phyloP scores from a whole-genome alignment of 2,113 vertebrate species.

The Proteles cristata region DNA sequence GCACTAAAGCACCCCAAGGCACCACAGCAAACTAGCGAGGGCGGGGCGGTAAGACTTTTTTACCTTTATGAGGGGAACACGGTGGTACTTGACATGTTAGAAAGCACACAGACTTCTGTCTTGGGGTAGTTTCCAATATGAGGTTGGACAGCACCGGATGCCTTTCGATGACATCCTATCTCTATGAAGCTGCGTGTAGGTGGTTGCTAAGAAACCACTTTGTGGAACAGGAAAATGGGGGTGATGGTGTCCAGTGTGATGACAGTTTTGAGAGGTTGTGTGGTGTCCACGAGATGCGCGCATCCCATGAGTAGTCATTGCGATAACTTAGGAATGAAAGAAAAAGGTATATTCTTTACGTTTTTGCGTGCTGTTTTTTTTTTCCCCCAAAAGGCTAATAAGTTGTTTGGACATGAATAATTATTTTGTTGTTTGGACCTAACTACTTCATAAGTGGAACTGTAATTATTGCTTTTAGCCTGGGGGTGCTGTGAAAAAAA shows the following conservation, averaged over 20 bases:
- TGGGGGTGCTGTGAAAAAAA: neutral
- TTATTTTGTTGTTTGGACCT: neutral
- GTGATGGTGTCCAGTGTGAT: neutral
- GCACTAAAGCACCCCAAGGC: neutral
- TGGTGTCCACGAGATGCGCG: neutral
- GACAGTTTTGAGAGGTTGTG: neutral
- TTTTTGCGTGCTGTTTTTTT: neutral
- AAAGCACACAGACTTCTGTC: too few species aligned
- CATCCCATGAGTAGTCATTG: neutral
- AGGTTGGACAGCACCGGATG: neutral
- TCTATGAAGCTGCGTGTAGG: neutral
- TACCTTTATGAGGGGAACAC: neutral
- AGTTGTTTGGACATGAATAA: neutral
- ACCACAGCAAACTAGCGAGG: too few species aligned
- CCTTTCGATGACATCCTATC: neutral
- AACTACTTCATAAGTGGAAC: neutral
- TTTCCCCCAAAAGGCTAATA: neutral
- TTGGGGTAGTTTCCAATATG: neutral
- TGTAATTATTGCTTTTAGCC: too few species aligned
- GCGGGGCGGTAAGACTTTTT: fast-evolving
- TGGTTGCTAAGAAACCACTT: neutral
- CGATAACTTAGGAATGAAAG: neutral
- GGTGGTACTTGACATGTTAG: neutral
- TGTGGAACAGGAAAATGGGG: neutral
- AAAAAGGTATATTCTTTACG: neutral